A percentile compares a stretch with the other conserved stretches of the same genome.
These are phyloP conservation scores for Sarcophaga peregrina DNA, from an alignment of 1,140 invertebrate species.

Conservation along the genomic window DNA sequence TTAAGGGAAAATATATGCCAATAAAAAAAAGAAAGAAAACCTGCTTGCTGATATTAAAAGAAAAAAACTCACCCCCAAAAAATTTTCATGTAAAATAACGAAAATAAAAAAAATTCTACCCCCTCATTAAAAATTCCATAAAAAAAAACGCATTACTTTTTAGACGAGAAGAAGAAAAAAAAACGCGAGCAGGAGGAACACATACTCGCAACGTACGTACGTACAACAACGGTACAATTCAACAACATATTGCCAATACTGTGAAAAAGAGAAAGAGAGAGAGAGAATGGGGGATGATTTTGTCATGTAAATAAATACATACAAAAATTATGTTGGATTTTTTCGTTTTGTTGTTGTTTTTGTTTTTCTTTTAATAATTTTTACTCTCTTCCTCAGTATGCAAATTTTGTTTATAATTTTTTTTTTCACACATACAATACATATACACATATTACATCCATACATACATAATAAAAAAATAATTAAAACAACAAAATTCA, in stretches of 20 bases:
- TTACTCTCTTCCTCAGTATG: too few species aligned
- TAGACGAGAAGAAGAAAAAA: slow-evolving; percentile 12
- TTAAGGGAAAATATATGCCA: background rate
- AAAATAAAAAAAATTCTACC: slow-evolving; percentile 26
- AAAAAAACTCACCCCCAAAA: slow-evolving; percentile 33
- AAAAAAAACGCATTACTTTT: slow-evolving; percentile 28
- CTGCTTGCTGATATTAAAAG: background rate
- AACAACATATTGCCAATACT: background rate
- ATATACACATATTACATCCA: too few species aligned
- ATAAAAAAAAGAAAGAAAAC: background rate
- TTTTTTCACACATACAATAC: too few species aligned
- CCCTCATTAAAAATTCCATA: slow-evolving; percentile 32
- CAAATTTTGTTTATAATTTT: too few species aligned
- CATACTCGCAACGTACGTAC: background rate
- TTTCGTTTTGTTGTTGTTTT: too few species aligned
- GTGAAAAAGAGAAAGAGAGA: background rate
- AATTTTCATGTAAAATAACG: background rate
- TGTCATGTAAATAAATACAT: background rate
- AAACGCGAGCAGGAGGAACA: background rate
- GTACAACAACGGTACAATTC: background rate
- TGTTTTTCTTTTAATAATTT: too few species aligned
- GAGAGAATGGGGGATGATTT: slow-evolving; percentile 30
- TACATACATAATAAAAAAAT: too few species aligned
- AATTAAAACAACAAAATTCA: too few species aligned
- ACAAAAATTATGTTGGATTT: background rate